Evolutionary conservation across 2,113 vertebrate genomes (phyloP).

Genomic region (Ailurus styani): DNA sequence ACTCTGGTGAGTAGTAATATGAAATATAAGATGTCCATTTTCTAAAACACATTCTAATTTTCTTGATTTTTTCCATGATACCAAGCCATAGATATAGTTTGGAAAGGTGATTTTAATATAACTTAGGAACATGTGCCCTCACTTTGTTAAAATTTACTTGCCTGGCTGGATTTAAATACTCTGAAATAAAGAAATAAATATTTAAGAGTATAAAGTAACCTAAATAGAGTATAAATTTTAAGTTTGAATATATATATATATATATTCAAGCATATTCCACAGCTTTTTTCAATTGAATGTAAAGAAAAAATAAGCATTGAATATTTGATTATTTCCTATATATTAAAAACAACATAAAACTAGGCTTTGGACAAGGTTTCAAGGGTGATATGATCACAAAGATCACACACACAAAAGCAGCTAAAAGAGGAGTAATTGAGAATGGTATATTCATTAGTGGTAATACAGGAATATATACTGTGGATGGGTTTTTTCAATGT

Average conservation of each 20-base stretch:
- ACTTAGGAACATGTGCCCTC: background rate
- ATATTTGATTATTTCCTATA: background rate
- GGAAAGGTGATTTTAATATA: background rate
- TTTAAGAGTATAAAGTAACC: background rate
- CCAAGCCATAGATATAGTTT: background rate
- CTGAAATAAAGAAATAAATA: background rate
- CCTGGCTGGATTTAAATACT: background rate
- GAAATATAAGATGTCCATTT: background rate
- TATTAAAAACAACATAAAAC: background rate
- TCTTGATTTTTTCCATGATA: background rate
- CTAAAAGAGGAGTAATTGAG: background rate
- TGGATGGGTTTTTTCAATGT: background rate
- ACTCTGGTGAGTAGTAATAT: background rate
- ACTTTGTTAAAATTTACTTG: background rate
- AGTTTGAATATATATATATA: no score
- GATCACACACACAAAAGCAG: background rate
- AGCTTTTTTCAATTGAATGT: background rate
- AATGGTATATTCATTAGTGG: background rate
- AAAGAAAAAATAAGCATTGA: background rate
- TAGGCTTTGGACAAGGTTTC: background rate
- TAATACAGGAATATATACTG: background rate
- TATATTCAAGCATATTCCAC: no score
- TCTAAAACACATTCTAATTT: background rate
- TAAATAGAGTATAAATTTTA: background rate
- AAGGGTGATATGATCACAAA: background rate